These are phyloP conservation scores for Zosterops pallidus DNA, from an alignment of 2,113 vertebrate genomes.

Conservation along the genomic window DNA sequence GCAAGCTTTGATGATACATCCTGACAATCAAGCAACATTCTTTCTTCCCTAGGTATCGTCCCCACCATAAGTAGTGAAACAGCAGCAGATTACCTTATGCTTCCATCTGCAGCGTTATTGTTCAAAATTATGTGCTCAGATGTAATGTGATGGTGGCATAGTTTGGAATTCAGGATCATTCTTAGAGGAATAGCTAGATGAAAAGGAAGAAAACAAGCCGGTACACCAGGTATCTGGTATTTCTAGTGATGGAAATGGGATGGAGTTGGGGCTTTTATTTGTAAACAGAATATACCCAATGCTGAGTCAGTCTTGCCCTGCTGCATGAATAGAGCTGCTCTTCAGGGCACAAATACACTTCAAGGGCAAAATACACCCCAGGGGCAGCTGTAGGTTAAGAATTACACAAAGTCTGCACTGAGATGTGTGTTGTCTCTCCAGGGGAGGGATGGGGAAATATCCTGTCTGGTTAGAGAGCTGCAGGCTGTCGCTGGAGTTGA, in stretches of 20 bases:
- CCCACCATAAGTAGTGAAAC: not conserved
- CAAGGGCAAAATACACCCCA: not conserved
- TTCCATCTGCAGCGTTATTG: not conserved
- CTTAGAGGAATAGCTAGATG: not conserved
- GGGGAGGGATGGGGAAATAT: not conserved
- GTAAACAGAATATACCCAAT: not conserved
- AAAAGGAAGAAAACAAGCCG: not conserved
- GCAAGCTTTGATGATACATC: not conserved
- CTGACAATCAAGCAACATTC: not conserved
- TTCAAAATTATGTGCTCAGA: not conserved
- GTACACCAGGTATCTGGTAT: not conserved
- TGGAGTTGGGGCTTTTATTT: not conserved
- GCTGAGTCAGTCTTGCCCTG: not conserved
- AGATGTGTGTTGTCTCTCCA: rapidly evolving
- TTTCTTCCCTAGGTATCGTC: not conserved
- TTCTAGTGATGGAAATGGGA: not conserved
- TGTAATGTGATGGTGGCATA: not conserved
- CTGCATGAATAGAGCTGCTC: not conserved
- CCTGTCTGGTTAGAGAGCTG: not conserved
- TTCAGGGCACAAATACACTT: not conserved
- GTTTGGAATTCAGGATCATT: not conserved
- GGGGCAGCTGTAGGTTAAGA: not conserved
- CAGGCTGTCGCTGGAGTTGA: not conserved
- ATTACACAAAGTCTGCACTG: not conserved
- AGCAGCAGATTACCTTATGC: not conserved